Evolutionary conservation across 2,113 vertebrate genomes (phyloP), one percentile per base, ranked within the genome.

Genomic region (Polypterus senegalus): DNA sequence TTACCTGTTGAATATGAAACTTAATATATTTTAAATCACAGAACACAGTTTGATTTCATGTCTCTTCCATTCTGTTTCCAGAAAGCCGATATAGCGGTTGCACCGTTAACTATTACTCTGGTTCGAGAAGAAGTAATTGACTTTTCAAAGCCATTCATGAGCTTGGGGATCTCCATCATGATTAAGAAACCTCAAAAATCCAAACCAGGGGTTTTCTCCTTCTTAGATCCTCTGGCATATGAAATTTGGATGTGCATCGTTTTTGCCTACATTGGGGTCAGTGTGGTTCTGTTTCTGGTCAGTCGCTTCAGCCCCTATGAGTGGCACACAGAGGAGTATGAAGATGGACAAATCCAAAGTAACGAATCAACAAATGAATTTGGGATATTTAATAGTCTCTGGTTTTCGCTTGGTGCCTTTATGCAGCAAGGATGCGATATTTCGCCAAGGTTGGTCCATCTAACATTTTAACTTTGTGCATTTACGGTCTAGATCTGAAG

Each of bases 221-320:
- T 98, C 88, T 88, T 98, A 79, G 96, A 99, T 80, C 96, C 96
- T 0, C 88, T 99, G 86, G 94, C 94, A 47, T 98, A 99, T 76
- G 94, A 99, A 84, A 99, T 99, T 83, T 99, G 96, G 96, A 98
- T 99, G 96, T 99, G 96, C 79, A 99, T 98, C 72, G 94, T 98
- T 67, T 98, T 98, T 77, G 96, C 96, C 80, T 99, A 99, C 84
- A 99, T 99, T 70, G 96, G 96, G 66, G 96, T 98, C 83, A 99
- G 94, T 75, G 94, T 98, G 82, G 94, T 99, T 83, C 91, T 99
- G 79, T 99, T 99, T 89, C 89, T 98, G 70, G 96, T 98, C 78
- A 98, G 96, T 84, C 93, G 94, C 79, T 98, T 99, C 87, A 97
- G 94, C 74, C 96, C 96, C 5, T 99, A 99, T 45, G 96, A 99